These are phyloP conservation scores for Phaethornis superciliosus DNA, from an alignment of 2,113 vertebrate species.

Conservation along the genomic window DNA sequence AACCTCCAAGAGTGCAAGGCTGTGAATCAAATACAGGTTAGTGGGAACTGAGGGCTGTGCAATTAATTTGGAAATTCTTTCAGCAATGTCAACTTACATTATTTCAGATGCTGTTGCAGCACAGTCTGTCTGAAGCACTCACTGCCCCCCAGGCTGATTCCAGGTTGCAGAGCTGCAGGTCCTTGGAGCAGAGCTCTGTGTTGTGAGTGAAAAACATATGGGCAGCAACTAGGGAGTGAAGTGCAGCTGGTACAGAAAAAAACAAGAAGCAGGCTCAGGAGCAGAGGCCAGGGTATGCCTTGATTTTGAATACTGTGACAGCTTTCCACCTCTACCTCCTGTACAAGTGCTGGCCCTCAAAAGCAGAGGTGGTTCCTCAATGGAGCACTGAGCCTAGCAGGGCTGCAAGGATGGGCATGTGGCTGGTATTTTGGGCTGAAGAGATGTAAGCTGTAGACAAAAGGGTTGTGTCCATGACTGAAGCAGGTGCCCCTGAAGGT, in stretches of 20 bases:
- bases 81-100: no score
- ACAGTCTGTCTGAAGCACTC: no score
- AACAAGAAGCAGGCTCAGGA: conserved; percentile 87
- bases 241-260: conserved; percentile 82
- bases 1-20: neutral
- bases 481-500: neutral
- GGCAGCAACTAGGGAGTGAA: conserved; percentile 73
- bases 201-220: conserved; percentile 64
- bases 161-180: neutral
- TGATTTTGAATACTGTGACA: conserved; percentile 46
- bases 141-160: neutral
- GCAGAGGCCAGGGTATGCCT: conserved; percentile 69
- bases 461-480: neutral
- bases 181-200: neutral
- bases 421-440: neutral
- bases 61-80: neutral
- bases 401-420: neutral
- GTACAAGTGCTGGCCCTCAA: neutral
- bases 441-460: neutral
- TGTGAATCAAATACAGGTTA: neutral
- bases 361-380: neutral
- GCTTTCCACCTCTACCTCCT: neutral
- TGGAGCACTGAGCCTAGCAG: neutral
- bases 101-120: no score
- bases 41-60: neutral